These are phyloP conservation scores for Ophiodon elongatus DNA, from an alignment of 2,113 vertebrate genomes.

Conservation along the genomic window DNA sequence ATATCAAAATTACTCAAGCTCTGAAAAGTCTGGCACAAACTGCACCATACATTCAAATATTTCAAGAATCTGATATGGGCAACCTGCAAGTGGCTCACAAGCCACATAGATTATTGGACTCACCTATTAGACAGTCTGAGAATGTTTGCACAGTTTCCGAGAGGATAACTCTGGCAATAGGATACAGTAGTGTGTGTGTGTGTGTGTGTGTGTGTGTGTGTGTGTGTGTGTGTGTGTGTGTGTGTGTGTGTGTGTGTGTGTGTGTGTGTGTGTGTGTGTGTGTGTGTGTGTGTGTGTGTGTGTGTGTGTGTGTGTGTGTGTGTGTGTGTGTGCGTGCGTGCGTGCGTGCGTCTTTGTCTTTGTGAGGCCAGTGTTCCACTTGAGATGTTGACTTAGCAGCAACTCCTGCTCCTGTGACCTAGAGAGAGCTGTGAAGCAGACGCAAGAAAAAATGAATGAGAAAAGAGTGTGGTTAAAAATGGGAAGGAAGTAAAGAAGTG, in stretches of 20 bases:
- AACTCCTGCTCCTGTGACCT: constrained; percentile 66
- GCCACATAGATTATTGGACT: constrained; percentile 42
- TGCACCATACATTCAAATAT: constrained; percentile 3
- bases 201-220: too few relatives aligned
- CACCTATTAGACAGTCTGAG: constrained; percentile 54
- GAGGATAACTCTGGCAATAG: constrained; percentile 67
- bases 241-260: too few relatives aligned
- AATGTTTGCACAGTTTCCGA: constrained; percentile 48
- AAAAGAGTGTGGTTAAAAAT: constrained; percentile 32
- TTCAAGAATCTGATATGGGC: too few relatives aligned
- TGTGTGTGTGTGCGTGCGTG: neutral
- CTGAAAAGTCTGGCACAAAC: neutral
- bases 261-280: constrained; percentile 1
- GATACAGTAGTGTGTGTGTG: too few relatives aligned
- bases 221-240: too few relatives aligned
- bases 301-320: neutral
- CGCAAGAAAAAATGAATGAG: constrained; percentile 48
- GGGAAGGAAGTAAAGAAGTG: constrained; percentile 21
- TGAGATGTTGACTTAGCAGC: constrained; percentile 79
- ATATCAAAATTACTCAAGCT: neutral
- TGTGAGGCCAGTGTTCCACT: constrained; percentile 63
- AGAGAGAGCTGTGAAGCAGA: constrained; percentile 51
- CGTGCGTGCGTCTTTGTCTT: constrained; percentile 35
- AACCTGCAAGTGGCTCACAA: constrained; percentile 25
- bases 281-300: constrained; percentile 13